phyloP scores from a whole-genome alignment of 2,113 vertebrate species.

The Leiothrix lutea region DNA sequence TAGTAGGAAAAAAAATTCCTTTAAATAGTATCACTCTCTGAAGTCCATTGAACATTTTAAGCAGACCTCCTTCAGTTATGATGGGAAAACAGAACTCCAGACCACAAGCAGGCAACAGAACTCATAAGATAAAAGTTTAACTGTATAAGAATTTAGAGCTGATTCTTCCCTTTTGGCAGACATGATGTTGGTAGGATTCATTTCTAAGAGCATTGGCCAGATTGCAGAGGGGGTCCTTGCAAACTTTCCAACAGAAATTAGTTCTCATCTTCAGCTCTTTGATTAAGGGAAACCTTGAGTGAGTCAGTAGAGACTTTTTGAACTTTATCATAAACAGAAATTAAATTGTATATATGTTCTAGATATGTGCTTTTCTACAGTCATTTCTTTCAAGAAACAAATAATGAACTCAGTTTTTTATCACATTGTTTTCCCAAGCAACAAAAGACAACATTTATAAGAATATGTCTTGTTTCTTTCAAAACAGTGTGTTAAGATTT shows the following conservation, averaged over 20 bases:
- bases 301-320: neutral
- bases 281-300: neutral
- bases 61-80: neutral
- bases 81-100: neutral
- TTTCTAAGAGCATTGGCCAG: neutral
- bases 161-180: neutral
- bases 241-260: neutral
- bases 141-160: neutral
- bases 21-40: neutral
- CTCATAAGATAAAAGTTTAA: neutral
- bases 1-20: neutral
- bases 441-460: neutral
- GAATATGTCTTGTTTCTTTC: neutral
- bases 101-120: neutral
- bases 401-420: neutral
- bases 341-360: neutral
- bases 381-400: neutral
- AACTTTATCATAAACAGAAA: neutral
- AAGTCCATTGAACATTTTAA: neutral
- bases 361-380: neutral
- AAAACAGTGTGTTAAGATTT: neutral
- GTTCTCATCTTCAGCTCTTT: neutral
- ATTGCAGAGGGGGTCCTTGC: neutral
- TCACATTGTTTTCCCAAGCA: accelerated
- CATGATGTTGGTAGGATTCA: neutral